These are phyloP conservation scores for Telmatherina bonti DNA, from an alignment of 2,797 vertebrate species.

Conservation along the genomic window DNA sequence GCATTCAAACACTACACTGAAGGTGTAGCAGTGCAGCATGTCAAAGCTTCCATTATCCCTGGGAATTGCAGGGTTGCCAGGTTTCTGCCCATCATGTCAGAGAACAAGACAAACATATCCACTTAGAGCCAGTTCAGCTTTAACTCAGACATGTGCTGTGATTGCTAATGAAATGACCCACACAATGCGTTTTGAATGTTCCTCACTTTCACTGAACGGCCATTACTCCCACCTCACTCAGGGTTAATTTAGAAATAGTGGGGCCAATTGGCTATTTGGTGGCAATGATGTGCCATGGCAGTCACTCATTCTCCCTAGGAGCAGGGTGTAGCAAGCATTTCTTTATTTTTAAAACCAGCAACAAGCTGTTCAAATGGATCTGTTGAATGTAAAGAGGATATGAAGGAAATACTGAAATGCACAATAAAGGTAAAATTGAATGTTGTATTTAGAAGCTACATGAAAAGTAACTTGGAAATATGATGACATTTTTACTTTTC, in stretches of 20 bases:
- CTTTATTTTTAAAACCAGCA: conserved; percentile 43
- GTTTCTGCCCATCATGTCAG: conserved; percentile 52
- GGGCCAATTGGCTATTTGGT: conserved; percentile 71
- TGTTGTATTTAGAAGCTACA: conserved; percentile 17
- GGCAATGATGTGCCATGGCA: conserved; percentile 57
- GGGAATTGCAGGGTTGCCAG: conserved; percentile 60
- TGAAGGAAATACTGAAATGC: conserved; percentile 36
- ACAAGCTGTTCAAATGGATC: conserved; percentile 47
- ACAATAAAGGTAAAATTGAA: conserved; percentile 27
- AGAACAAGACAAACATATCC: conserved; percentile 64
- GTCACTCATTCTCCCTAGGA: conserved; percentile 53
- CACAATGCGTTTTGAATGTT: conserved; percentile 73
- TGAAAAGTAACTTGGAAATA: too few relatives aligned
- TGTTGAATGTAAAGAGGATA: conserved; percentile 15
- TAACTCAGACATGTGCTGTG: conserved; percentile 69
- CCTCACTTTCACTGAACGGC: conserved; percentile 61
- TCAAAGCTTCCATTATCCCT: conserved; percentile 73
- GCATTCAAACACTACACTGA: conserved; percentile 41
- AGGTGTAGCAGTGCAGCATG: conserved; percentile 63
- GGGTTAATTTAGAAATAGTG: conserved; percentile 67
- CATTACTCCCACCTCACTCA: conserved; percentile 68
- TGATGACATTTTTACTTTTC: too few relatives aligned
- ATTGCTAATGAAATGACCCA: conserved; percentile 66
- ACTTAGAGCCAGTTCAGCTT: conserved; percentile 63
- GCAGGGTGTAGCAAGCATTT: conserved; percentile 50